These are phyloP conservation scores for Anagyrus pseudococci DNA, from an alignment of 2,888 invertebrate genomes.

Conservation along the genomic window DNA sequence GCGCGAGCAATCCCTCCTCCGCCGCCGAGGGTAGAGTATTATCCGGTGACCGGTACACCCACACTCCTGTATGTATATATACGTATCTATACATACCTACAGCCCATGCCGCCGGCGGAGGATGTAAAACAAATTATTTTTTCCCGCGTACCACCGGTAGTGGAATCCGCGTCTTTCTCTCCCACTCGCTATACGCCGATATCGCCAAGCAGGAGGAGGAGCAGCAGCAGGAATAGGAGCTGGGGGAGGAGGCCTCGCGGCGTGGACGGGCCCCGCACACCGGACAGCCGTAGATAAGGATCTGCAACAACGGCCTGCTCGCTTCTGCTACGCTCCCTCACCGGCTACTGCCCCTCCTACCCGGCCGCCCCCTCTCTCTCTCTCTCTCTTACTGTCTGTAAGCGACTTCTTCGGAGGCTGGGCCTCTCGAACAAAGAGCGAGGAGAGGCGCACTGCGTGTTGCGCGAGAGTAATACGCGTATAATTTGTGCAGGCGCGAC, in stretches of 20 bases:
- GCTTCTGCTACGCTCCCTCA: conserved; percentile 10
- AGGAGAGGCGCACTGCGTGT: conserved; percentile 4
- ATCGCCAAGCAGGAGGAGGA: conserved; percentile 4
- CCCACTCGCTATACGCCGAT: conserved; percentile 3
- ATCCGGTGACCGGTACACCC: no score
- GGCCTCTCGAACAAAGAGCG: conserved; percentile 5
- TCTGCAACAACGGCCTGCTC: conserved; percentile 30
- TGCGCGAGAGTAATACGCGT: conserved; percentile 16
- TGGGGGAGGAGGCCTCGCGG: neutral
- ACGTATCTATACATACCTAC: no score
- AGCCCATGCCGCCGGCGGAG: neutral
- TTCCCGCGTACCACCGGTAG: conserved; percentile 22
- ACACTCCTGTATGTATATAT: no score
- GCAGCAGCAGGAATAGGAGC: no score
- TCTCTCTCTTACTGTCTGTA: no score
- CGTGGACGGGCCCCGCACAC: neutral
- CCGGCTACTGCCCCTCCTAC: neutral
- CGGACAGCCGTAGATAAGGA: conserved; percentile 24
- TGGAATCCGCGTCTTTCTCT: conserved; percentile 9
- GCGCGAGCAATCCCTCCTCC: no score
- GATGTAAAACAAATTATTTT: conserved; percentile 39
- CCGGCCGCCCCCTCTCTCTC: no score
- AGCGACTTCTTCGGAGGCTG: no score
- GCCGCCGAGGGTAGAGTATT: no score
- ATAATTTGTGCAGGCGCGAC: conserved; percentile 18